phyloP scores from a whole-genome alignment of 2,113 vertebrate genomes.

The Xiphophorus maculatus region DNA sequence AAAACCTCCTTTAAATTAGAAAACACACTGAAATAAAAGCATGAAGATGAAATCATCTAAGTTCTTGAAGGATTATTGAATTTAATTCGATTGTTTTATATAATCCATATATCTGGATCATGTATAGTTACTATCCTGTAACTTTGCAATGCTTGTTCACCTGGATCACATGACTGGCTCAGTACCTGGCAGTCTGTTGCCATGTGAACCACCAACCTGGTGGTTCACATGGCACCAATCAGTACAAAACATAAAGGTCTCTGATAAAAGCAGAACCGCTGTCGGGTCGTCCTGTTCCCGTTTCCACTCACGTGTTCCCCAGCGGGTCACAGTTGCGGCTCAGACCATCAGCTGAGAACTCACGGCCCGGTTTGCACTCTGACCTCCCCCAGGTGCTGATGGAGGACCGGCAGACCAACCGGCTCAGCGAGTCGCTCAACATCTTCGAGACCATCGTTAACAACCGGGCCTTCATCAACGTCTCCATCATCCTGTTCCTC shows the following conservation, averaged over 20 bases:
- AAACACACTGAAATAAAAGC: no score
- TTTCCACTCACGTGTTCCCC: background rate
- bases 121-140: no score
- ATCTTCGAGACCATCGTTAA: slow-evolving; percentile 99
- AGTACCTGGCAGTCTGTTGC: no score
- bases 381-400: slow-evolving; percentile 85
- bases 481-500: slow-evolving; percentile 97
- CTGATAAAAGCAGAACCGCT: slow-evolving; percentile 1
- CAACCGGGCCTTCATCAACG: slow-evolving; percentile 95
- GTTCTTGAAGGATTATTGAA: no score
- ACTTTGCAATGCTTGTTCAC: no score
- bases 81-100: no score
- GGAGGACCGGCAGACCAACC: slow-evolving; percentile 97
- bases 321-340: background rate
- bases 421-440: slow-evolving; percentile 95
- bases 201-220: no score
- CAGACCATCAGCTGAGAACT: background rate
- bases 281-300: background rate
- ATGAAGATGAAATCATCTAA: no score
- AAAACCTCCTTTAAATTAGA: no score
- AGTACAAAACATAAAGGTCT: background rate
- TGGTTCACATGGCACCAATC: no score
- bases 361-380: background rate
- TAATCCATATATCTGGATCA: no score
- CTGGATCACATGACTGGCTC: no score